Evolutionary conservation across 2,888 invertebrate species (phyloP).

Genomic region (Ochropacha duplaris): DNA sequence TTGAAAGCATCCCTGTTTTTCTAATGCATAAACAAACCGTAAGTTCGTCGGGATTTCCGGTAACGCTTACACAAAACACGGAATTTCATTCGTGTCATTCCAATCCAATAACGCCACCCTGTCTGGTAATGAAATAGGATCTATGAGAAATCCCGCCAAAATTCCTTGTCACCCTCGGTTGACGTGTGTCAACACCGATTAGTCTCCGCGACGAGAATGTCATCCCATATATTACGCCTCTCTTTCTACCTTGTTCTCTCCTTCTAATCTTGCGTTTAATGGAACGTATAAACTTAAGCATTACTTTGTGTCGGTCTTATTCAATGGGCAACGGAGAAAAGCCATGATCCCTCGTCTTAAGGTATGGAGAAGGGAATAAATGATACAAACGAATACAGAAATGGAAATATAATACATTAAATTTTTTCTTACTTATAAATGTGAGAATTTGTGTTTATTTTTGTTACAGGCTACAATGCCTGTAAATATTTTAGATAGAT

Average conservation of each 20-base stretch:
- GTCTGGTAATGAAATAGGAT: slow-evolving; percentile 45
- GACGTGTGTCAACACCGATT: slow-evolving; percentile 55
- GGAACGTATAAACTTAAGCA: neutral
- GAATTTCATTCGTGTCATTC: slow-evolving; percentile 19
- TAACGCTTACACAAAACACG: slow-evolving; percentile 15
- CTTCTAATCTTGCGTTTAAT: neutral
- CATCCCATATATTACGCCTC: slow-evolving; percentile 17
- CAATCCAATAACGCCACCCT: slow-evolving; percentile 28
- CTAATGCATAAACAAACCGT: neutral
- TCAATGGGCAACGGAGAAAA: neutral
- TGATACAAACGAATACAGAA: too few relatives aligned
- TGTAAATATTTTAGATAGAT: too few relatives aligned
- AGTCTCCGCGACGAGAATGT: slow-evolving; percentile 23
- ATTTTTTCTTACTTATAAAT: too few relatives aligned
- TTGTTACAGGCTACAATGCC: too few relatives aligned
- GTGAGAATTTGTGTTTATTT: too few relatives aligned
- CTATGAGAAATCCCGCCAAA: slow-evolving; percentile 42
- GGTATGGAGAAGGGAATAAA: neutral
- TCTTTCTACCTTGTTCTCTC: neutral
- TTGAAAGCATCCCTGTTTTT: neutral
- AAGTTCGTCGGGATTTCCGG: slow-evolving; percentile 2
- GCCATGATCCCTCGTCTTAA: neutral
- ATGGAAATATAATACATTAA: too few relatives aligned
- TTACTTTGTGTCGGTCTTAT: neutral
- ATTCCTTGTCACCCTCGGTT: slow-evolving; percentile 46